These are phyloP conservation scores for Somateria mollissima DNA, from an alignment of 2,797 vertebrate species.

Conservation along the genomic window DNA sequence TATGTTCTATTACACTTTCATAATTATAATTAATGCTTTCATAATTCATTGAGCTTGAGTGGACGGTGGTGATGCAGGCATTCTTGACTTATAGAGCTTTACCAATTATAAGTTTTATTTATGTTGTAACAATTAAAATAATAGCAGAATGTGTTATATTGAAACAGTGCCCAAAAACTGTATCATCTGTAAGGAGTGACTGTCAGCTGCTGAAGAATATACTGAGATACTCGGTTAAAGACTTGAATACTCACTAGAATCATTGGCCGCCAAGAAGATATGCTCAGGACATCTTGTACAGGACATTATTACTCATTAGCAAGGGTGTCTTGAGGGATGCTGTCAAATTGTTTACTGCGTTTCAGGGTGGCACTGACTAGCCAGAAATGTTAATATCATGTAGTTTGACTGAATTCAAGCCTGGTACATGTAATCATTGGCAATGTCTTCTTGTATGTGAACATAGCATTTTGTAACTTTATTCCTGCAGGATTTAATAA, in stretches of 20 bases:
- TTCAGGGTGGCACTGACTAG: neutral
- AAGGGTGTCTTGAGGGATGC: neutral
- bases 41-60: neutral
- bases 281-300: no score
- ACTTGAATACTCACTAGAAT: neutral
- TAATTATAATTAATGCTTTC: slow-evolving; percentile 3
- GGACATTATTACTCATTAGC: neutral
- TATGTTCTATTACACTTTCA: neutral
- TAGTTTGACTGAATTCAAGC: neutral
- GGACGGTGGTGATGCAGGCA: neutral
- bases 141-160: neutral
- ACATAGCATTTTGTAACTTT: neutral
- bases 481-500: neutral
- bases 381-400: neutral
- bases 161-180: neutral
- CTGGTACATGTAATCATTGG: neutral
- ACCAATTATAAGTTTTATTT: neutral
- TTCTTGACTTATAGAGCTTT: neutral
- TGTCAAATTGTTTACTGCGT: neutral
- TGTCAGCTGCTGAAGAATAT: neutral
- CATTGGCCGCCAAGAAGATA: no score
- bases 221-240: neutral
- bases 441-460: neutral
- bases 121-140: neutral
- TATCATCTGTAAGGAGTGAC: neutral